A percentile compares a stretch with the other conserved stretches of the same genome.
These are phyloP conservation scores for Dendrolimus pini DNA, from an alignment of 2,888 invertebrate species.

Conservation along the genomic window DNA sequence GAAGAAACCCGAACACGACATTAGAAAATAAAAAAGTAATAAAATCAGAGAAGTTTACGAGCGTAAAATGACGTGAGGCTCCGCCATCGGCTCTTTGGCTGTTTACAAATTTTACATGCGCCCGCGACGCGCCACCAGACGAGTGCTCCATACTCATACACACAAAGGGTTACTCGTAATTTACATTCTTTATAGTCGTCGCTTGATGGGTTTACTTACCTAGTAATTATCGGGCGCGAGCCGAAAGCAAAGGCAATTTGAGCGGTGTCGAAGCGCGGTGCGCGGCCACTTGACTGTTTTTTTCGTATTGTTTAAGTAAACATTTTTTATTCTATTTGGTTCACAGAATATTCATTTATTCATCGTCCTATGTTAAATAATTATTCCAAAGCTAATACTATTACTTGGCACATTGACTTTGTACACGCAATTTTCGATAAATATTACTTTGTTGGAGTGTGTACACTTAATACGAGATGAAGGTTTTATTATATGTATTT, in stretches of 20 bases:
- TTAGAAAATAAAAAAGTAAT: constrained; percentile 74
- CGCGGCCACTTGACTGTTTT: constrained; percentile 51
- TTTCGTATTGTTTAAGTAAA: constrained; percentile 64
- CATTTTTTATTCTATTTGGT: constrained; percentile 45
- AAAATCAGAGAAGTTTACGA: constrained; percentile 72
- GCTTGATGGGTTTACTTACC: constrained; percentile 56
- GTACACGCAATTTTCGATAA: too few relatives aligned
- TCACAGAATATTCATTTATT: constrained; percentile 36
- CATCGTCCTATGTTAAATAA: constrained; percentile 24
- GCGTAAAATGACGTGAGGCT: constrained; percentile 70
- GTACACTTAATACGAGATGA: too few relatives aligned
- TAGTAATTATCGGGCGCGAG: constrained; percentile 66
- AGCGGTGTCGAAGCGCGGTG: constrained; percentile 33
- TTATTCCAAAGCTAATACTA: too few relatives aligned
- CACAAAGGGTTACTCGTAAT: constrained; percentile 56
- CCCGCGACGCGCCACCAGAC: constrained; percentile 14
- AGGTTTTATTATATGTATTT: too few relatives aligned
- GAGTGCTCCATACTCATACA: constrained; percentile 33
- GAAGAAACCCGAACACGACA: constrained; percentile 67
- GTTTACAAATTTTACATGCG: constrained; percentile 52
- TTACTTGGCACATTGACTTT: too few relatives aligned
- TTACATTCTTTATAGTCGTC: constrained; percentile 65
- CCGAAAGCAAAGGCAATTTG: constrained; percentile 63
- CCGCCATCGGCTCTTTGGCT: constrained; percentile 39
- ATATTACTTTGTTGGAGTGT: too few relatives aligned